phyloP scores from a whole-genome alignment of 2,888 invertebrate species.

The Xylota segnis region DNA sequence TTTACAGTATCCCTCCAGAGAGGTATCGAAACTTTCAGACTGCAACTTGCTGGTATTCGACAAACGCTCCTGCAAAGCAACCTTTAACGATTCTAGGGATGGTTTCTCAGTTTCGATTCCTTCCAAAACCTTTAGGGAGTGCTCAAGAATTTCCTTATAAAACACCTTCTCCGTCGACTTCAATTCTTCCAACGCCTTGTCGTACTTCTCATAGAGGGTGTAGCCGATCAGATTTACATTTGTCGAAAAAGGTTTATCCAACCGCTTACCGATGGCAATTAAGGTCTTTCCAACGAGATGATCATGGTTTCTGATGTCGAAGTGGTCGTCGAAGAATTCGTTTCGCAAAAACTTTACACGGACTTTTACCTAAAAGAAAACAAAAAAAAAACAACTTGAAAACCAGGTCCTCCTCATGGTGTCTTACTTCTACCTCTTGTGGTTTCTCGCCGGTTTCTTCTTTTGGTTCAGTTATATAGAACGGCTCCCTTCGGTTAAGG shows the following conservation, averaged over 20 bases:
- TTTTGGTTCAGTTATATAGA: constrained; percentile 76
- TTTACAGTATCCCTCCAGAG: constrained; percentile 80
- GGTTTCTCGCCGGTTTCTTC: constrained; percentile 83
- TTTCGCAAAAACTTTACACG: constrained; percentile 92
- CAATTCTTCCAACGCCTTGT: constrained; percentile 83
- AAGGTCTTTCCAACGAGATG: constrained; percentile 94
- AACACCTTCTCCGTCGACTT: constrained; percentile 71
- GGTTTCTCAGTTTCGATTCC: constrained; percentile 78
- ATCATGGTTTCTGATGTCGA: constrained; percentile 90
- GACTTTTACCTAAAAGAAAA: constrained; percentile 86
- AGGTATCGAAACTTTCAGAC: constrained; percentile 78
- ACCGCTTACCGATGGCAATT: constrained; percentile 86
- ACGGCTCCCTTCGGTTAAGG: constrained; percentile 85
- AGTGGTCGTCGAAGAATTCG: constrained; percentile 94
- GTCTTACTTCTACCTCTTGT: constrained; percentile 77
- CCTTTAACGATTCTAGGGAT: constrained; percentile 82
- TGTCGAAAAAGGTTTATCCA: constrained; percentile 84
- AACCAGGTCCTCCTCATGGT: constrained; percentile 67
- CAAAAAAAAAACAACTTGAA: background rate
- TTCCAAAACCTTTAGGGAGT: constrained; percentile 77
- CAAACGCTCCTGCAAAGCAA: constrained; percentile 83
- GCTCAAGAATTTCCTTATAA: constrained; percentile 79
- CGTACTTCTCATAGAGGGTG: constrained; percentile 88
- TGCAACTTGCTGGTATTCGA: constrained; percentile 79
- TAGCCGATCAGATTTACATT: constrained; percentile 89